Base-by-base conservation (phyloP, 35 echinoderm and acorn worm species). In the Ophioderma brevispina region DNA sequence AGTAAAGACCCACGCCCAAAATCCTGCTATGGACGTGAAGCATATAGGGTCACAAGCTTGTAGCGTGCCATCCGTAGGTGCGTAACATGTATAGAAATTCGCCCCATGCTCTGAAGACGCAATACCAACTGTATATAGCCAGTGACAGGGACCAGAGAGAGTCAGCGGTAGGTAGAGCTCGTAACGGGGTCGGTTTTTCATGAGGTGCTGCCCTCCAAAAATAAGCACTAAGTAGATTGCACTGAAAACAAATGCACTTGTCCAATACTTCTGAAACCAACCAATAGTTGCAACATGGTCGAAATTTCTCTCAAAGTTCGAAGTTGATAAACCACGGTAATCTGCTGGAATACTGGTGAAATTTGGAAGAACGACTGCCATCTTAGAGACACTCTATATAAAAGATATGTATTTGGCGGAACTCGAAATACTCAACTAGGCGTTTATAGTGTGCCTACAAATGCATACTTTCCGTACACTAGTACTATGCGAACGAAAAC, bases 211-310 rank as follows among this genome's bases (percentile, higher is more conserved):
- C 8, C 90, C 86, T 33, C 80, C 90, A 38, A 96, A 96, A 0
- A 96, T 82, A 1, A 92, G 70, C 34, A 87, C 80, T 15, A 96
- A 39, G 91, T 96, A 96, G 0, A 96, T 52, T 40, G 90, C 94
- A 70, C 90, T 80, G 39, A 84, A 87, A 15, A 92, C 35, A 33
- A 96, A 79, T 38, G 94, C 82, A 33, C 79, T 23, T 8, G 81
- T 92, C 94, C 94, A 96, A 50, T 96, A 86, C 33, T 96, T 92
- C 43, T 92, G 90, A 63, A 96, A 92, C 94, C 94, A 96, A 82
- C 80, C 75, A 32, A 96, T 81, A 76, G 75, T 84, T 37, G 78
- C 81, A 38, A 84, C 86, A 75, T 96, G 86, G 37, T 96, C 82
- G 64, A 96, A 96, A 75, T 55, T 81, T 64, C 82, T 89, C 40